Evolutionary conservation across 2,888 invertebrate genomes (phyloP), one percentile per base, ranked within the genome.

Genomic region (Drosophila atripex): DNA sequence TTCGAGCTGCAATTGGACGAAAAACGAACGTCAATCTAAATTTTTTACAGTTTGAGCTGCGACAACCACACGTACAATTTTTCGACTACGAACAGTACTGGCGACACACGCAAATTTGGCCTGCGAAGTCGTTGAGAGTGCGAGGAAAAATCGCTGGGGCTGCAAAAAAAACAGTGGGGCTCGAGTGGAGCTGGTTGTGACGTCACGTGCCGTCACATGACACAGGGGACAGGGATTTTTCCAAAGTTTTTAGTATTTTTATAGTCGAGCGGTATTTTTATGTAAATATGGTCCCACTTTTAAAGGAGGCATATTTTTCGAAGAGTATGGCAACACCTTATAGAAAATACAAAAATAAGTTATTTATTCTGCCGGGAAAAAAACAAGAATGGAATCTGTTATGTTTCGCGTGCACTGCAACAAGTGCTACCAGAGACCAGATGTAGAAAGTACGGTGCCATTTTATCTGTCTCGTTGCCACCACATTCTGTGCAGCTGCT

Each of bases 181-280:
- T 84, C 35, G 35, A 35, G 65, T 79, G 73, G 75, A 87, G 74
- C 73, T 71, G 72, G 71, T 73, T 82, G 86, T 84, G 84, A 84
- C 84, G 84, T 84, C 84, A 84, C 84, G 75, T 88, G 88, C 86
- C 86, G 57, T 85, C 84, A 85, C 84, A 85, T 85, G 84, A 85
- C 18, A 43, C 28, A 41, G 52, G 52, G 43, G 57, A n/a, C 45
- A 32, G 52, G 39, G 18, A 41, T 18, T 41, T 35, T 35, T 35
- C 35, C n/a, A 9, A 3, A 41, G 11, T 8, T 41, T 41, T 16
- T 28, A 74, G 50, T 32, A 71, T 54, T 64, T 71, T 71, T 12
- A 32, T 32, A 11, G 12, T 12, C 4, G 9, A 32, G 0, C 11
- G 11, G 12, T 32, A 32, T 35, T 35, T 35, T 35, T n/a, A n/a